Evolutionary conservation across 2,113 vertebrate species (phyloP), one percentile per base, ranked within the genome.

Genomic region (Podocnemis expansa): DNA sequence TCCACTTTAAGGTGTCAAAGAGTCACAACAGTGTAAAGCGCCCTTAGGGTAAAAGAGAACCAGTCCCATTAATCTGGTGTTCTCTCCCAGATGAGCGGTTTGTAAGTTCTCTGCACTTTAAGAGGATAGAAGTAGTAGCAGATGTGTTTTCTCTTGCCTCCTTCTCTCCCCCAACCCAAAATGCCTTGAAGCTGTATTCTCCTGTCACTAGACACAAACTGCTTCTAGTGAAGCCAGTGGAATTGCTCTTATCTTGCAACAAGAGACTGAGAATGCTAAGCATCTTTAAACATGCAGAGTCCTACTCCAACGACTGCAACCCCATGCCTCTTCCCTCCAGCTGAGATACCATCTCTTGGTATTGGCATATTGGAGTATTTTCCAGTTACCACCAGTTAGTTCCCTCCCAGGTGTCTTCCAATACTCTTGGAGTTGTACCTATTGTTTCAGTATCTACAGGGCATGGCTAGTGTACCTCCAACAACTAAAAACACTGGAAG

Each of bases 1-100:
- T 38, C 75, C 70, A 85, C 27, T 94, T 94, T 87, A 89, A 91
- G 76, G 49, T 85, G 45, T 90, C 80, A 93, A 82, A 91, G 60
- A 67, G 17, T n/a, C 34, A 67, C 63, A 67, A 34, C 63, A 67
- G 34, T n/a, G 63, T n/a, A 67, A 67, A 67, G 16, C 8, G 34
- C 7, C 63, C 34, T 67, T 67, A n/a, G 34, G 63, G 63, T 75
- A 95, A 94, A 95, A 1, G 27, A 94, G 58, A 91, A 43, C 34
- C 63, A 78, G 94, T 63, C 60, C 10, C 14, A 29, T n/a, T 34
- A 47, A 34, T 27, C 89, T 87, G 51, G 19, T 52, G 76, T 25
- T 56, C 24, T 56, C 55, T 29, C n/a, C 63, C 63, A 87, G 87
- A 87, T 81, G 76, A 90, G 25, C 85, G 87, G 86, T 11, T 83